These are phyloP conservation scores for Hypothenemus hampei DNA, from an alignment of 1,140 invertebrate genomes.

Conservation along the genomic window DNA sequence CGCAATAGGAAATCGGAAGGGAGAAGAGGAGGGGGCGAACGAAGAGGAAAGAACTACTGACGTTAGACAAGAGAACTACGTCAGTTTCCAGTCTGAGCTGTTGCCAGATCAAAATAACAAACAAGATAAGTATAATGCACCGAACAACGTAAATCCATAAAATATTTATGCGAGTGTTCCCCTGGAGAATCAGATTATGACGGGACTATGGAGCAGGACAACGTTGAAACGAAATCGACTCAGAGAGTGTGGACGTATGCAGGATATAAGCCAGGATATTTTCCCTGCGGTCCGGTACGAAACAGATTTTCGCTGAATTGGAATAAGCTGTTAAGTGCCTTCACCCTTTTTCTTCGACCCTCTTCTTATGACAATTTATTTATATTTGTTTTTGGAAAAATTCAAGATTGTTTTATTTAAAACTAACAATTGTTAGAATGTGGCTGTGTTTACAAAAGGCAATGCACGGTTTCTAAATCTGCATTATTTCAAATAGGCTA, in stretches of 20 bases:
- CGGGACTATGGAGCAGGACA: conserved; percentile 30
- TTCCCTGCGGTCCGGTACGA: conserved; percentile 23
- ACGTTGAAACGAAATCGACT: conserved; percentile 21
- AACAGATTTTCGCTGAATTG: conserved; percentile 22
- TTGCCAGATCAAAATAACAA: conserved; percentile 44
- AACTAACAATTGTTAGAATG: no score
- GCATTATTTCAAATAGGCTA: conserved; percentile 2
- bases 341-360: neutral
- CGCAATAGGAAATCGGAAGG: no score
- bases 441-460: conserved; percentile 7
- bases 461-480: neutral
- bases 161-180: conserved; percentile 43
- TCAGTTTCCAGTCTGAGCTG: conserved; percentile 26
- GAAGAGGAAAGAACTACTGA: neutral
- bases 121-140: conserved; percentile 46
- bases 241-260: conserved; percentile 22
- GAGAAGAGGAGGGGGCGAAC: no score
- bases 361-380: neutral
- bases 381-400: no score
- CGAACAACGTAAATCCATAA: conserved; percentile 47
- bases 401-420: no score
- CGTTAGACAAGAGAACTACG: conserved; percentile 4
- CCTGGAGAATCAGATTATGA: conserved; percentile 44
- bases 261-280: conserved; percentile 29
- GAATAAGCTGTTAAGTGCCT: conserved; percentile 28